Base-by-base conservation (phyloP, 2,888 invertebrate species). In the Priocnemis perturbator region DNA sequence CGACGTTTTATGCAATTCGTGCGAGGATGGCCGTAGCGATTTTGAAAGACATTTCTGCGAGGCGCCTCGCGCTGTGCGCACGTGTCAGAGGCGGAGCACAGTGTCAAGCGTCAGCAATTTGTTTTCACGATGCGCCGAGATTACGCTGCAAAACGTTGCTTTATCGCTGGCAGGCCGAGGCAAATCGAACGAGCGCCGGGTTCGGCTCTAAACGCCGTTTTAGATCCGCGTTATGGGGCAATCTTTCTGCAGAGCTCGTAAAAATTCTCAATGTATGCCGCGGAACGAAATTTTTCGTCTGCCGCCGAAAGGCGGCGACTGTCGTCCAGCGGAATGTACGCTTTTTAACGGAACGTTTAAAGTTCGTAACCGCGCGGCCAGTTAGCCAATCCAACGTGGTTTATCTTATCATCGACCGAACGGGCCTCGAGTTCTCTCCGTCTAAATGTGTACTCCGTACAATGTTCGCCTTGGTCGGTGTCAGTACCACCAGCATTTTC, bases 321-420 rank as follows among this genome's bases (percentile, higher is more conserved):
- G 14, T 9, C 7, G 37, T 11, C 37, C 4, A 11, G 7, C 11
- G 37, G 11, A 11, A 37, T 11, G 37, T 11, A 37, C 11, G 37
- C 1, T 37, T 37, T 37, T 37, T 37, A 9, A 15, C 15, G 48
- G 47, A 50, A 52, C 19, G 17, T 44, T 64, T 56, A 23, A 23
- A 56, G 26, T 14, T 9, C n/a, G 17, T 30, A 15, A 9, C 37
- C 37, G 37, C 1, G 7, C 7, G 2, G 14, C 1, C 37, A 11
- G 37, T 37, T 1, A 1, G 15, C 48, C 67, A 60, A 73, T 61
- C 50, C 61, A 45, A 44, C 58, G 19, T 45, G 53, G 45, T 56
- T 76, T 77, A 77, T 77, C 77, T 77, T 77, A 77, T 77, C 77
- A 61, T 64, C 62, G 26, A 7, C 47, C 17, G 60, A 62, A 69